Evolutionary conservation across 2,113 vertebrate species (phyloP), one percentile per base, ranked within the genome.

Genomic region (Melanostigma gelatinosum): DNA sequence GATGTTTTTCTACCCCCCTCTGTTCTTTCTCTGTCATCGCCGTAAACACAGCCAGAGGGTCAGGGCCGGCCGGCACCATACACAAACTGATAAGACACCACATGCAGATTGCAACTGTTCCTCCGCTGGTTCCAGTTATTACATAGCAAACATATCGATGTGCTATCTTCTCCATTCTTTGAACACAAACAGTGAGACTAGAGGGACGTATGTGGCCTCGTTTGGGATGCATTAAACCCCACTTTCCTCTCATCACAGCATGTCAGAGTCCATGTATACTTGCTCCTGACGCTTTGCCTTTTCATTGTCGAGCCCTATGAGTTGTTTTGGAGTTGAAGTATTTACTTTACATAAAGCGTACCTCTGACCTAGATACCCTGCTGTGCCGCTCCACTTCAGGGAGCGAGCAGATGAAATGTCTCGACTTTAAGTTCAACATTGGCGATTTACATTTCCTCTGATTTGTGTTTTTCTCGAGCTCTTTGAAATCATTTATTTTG

Each of bases 341-440:
- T 91, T 88, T 84, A 86, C 84, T 88, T 89, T 83, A 79, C 74
- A 73, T 73, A 9, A 15, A 66, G 68, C 40, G 62, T 24, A 79
- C 79, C 83, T 85, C 85, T 91, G 90, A 82, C 87, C 90, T 54
- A 87, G 55, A 87, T 85, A 82, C 67, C 75, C 80, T 78, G 73
- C 67, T 89, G 76, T 63, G 40, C 63, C 32, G 79, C 57, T 44
- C 22, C 36, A 16, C 75, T 75, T 77, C 48, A 72, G 85, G 27
- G 58, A 80, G 61, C 20, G n/a, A 54, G 60, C 16, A 71, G 50
- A 77, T 80, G 62, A 87, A 89, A 64, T 75, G 65, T 34, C 32
- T 80, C 71, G 6, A 74, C 67, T 77, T 60, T 22, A 73, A 82
- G 74, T 71, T 79, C 82, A 72, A 29, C 29, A 32, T 15, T 0